Conservation (phyloP, 2,888 invertebrate genomes). For the Muscina levida region DNA sequence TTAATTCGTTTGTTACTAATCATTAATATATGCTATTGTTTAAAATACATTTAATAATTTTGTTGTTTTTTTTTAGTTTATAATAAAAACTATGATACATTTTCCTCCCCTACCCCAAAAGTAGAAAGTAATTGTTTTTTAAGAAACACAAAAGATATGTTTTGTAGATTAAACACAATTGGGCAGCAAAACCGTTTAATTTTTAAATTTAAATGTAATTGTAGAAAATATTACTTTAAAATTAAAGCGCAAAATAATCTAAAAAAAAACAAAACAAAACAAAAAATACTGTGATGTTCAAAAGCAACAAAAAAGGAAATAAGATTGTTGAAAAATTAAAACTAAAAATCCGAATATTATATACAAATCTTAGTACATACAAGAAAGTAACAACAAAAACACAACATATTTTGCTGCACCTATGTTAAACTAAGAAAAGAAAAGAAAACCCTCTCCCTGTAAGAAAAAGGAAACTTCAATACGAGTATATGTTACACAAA, state of each 20-base stretch:
- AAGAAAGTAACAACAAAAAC: too few relatives aligned
- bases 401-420: slow-evolving; percentile 4
- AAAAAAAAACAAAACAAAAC: slow-evolving; percentile 69
- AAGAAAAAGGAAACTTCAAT: too few relatives aligned
- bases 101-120: too few relatives aligned
- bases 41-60: slow-evolving; percentile 27
- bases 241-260: slow-evolving; percentile 52
- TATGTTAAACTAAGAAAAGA: too few relatives aligned
- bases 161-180: too few relatives aligned
- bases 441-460: too few relatives aligned
- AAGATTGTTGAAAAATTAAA: slow-evolving; percentile 9
- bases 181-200: slow-evolving; percentile 63
- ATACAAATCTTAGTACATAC: too few relatives aligned
- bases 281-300: slow-evolving; percentile 65
- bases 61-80: slow-evolving; percentile 57
- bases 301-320: too few relatives aligned
- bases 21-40: slow-evolving; percentile 32
- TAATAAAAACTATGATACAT: slow-evolving; percentile 43
- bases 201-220: slow-evolving; percentile 68
- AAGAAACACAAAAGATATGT: slow-evolving; percentile 50
- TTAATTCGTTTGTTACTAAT: slow-evolving; percentile 58
- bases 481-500: too few relatives aligned
- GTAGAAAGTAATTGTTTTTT: too few relatives aligned
- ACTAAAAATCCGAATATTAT: too few relatives aligned
- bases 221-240: slow-evolving; percentile 53